Evolutionary conservation across 2,888 invertebrate genomes (phyloP), one percentile per base, ranked within the genome.

Genomic region (Hyposoter dolosus): DNA sequence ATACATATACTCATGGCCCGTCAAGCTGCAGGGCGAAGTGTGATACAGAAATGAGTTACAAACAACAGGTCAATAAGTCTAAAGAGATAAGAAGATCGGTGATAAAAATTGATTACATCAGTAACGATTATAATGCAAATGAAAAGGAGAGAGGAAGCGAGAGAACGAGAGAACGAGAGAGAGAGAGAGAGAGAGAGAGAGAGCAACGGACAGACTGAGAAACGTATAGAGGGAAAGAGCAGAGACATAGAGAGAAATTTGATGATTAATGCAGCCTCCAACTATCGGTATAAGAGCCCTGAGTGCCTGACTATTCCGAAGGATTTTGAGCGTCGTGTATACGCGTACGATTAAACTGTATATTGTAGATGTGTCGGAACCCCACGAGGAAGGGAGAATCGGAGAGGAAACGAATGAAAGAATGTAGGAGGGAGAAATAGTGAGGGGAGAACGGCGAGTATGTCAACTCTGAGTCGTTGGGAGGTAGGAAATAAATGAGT

Each of bases 401-500:
- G 7, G 23, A 17, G 15, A 47, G 47, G 47, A 15, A 69, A 17
- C 2, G n/a, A 43, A 12, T 12, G 66, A 66, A 12, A 35, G 66
- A 63, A 32, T 28, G 32, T 28, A 28, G 32, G 63, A 19, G 65
- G n/a, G 35, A 6, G 40, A 65, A 40, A 65, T 32, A 6, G 35
- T n/a, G 40, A 40, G 23, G 23, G 45, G 23, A 23, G 17, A 5
- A 43, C 23, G 12, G 81, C 63, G 74, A 72, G 77, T 75, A 77
- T 32, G 45, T 47, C 17, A 45, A 28, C 9, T n/a, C 69, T 28
- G 82, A 88, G 50, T 80, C 90, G 88, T 88, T 88, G 85, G 90
- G 89, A 88, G 87, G 88, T 88, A 89, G 89, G 89, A 90, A 91
- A 92, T 91, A 92, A 91, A 92, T 91, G 92, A 92, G 91, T 89